Conservation (phyloP, 2,888 invertebrate genomes). For the Rotaria socialis region DNA sequence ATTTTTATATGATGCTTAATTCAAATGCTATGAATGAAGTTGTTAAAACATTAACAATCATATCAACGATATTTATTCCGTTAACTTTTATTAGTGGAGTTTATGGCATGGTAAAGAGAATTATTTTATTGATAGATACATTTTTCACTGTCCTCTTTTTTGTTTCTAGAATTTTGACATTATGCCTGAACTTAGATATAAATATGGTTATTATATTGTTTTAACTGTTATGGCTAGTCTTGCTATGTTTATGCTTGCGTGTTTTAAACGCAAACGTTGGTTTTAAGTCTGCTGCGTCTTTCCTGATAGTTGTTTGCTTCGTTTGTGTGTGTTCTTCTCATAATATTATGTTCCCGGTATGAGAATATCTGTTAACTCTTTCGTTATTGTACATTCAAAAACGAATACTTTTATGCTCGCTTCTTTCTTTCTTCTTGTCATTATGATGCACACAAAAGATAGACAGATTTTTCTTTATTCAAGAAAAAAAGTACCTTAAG, state of each 20-base stretch:
- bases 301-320: not conserved
- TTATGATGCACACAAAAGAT: not conserved
- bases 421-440: not conserved
- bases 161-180: not conserved
- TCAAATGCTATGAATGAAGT: conserved; percentile 33
- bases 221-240: conserved; percentile 7
- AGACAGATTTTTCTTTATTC: not conserved
- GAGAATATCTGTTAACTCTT: not conserved
- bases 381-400: not conserved
- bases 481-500: too few relatives aligned
- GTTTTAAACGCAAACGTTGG: conserved; percentile 30
- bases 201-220: conserved; percentile 35
- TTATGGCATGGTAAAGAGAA: conserved; percentile 11
- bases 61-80: conserved; percentile 33
- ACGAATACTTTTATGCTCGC: not conserved
- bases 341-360: not conserved
- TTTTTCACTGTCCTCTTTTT: not conserved
- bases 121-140: too few relatives aligned
- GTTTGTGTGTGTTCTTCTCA: not conserved
- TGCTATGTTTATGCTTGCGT: conserved; percentile 15
- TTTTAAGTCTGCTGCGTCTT: not conserved
- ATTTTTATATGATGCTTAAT: conserved; percentile 35
- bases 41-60: conserved; percentile 27
- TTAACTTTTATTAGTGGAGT: conserved; percentile 33
- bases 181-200: conserved; percentile 24